phyloP scores from a whole-genome alignment of 2,888 invertebrate genomes.

The Epistrophella euchroma region DNA sequence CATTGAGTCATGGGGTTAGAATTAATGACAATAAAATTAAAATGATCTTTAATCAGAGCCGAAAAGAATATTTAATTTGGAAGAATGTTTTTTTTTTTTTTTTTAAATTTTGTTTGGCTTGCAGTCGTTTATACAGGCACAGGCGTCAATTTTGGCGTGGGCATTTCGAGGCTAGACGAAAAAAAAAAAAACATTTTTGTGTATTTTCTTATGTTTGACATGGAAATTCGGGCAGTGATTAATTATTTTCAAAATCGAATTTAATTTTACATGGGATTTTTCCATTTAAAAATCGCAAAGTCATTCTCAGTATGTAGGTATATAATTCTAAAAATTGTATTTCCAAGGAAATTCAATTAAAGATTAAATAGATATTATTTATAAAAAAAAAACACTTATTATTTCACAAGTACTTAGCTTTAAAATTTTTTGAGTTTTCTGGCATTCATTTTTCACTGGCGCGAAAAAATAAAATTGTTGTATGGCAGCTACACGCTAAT shows the following conservation, averaged over 20 bases:
- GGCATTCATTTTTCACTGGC: too few species aligned
- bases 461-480: too few species aligned
- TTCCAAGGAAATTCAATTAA: background rate
- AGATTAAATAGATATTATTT: too few species aligned
- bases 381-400: too few species aligned
- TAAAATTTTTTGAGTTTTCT: too few species aligned
- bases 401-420: too few species aligned
- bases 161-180: background rate
- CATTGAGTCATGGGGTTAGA: slow-evolving; percentile 50
- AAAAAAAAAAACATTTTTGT: background rate
- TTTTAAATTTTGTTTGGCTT: background rate
- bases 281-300: background rate
- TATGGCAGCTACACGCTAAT: too few species aligned
- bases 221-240: background rate
- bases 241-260: slow-evolving; percentile 11
- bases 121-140: background rate
- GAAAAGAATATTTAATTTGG: slow-evolving; percentile 4
- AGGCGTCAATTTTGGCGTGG: background rate
- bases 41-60: slow-evolving; percentile 34
- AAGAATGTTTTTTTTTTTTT: background rate
- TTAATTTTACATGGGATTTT: background rate
- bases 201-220: background rate
- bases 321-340: background rate
- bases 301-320: too few species aligned
- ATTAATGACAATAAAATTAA: slow-evolving; percentile 46